A percentile compares a stretch with the other conserved stretches of the same genome.
phyloP scores from a whole-genome alignment of 1,140 invertebrate genomes.

The Drosophila sturtevanti region DNA sequence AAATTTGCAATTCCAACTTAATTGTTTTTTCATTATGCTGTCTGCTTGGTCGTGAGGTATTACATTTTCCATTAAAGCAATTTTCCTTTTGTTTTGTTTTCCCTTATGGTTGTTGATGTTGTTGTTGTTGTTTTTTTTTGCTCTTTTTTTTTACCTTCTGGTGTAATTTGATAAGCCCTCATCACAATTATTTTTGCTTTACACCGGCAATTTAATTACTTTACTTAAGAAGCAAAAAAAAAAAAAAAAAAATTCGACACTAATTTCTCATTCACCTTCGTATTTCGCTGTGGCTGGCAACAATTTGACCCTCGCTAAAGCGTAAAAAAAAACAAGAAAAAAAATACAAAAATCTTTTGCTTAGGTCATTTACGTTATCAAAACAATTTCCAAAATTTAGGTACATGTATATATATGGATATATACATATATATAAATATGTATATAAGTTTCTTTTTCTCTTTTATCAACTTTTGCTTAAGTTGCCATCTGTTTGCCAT shows the following conservation, averaged over 20 bases:
- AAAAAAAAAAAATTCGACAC: not conserved
- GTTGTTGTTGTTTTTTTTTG: constrained; percentile 9
- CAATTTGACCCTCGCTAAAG: not conserved
- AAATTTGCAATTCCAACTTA: not conserved
- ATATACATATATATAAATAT: constrained; percentile 13
- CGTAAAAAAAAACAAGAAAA: no score
- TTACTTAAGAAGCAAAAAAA: not conserved
- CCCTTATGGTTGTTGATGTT: not conserved
- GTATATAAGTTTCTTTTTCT: not conserved
- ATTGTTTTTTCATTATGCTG: not conserved
- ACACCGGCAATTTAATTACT: constrained; percentile 34
- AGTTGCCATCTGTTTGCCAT: constrained; percentile 43
- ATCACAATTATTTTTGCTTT: not conserved
- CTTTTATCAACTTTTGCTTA: not conserved
- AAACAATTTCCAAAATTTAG: not conserved
- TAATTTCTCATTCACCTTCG: not conserved
- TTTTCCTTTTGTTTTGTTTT: not conserved
- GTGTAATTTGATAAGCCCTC: constrained; percentile 33
- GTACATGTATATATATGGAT: constrained; percentile 10
- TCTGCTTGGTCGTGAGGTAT: not conserved
- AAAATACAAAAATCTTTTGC: not conserved
- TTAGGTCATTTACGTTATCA: constrained; percentile 22
- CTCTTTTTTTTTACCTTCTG: constrained; percentile 20
- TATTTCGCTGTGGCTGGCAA: not conserved
- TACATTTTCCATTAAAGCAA: not conserved